Conservation (phyloP, 2,113 vertebrate genomes). For the Lepus timidus region DNA sequence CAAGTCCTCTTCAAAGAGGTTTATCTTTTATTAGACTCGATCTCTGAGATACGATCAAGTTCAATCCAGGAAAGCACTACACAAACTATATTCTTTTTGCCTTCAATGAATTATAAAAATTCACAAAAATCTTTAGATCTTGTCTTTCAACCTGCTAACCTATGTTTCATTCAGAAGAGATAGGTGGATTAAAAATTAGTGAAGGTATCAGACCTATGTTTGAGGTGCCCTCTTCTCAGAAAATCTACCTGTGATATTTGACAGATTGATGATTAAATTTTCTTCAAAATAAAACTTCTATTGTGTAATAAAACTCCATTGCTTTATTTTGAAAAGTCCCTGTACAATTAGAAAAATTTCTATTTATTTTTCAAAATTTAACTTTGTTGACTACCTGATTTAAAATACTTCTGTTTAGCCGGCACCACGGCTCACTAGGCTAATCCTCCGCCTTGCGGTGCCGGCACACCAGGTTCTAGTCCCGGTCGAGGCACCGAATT, state of each 20-base stretch:
- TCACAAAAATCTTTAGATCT: neutral
- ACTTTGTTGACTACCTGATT: slow-evolving; percentile 33
- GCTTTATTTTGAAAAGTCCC: neutral
- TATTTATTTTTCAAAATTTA: slow-evolving; percentile 47
- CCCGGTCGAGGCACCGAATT: too few relatives aligned
- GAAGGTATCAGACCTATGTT: neutral
- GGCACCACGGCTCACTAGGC: too few relatives aligned
- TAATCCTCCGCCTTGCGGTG: too few relatives aligned
- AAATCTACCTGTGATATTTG: neutral
- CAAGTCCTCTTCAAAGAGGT: neutral
- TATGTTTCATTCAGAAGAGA: neutral
- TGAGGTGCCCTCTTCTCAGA: neutral
- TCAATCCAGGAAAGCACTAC: neutral
- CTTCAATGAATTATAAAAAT: neutral
- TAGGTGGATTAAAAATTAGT: neutral
- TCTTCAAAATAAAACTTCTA: neutral
- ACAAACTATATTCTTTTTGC: neutral
- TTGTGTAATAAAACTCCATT: neutral
- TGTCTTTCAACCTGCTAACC: neutral
- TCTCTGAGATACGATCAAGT: neutral
- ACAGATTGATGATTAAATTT: neutral
- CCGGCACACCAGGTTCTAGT: too few relatives aligned
- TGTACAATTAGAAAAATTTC: neutral
- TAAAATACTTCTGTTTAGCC: slow-evolving; percentile 10
- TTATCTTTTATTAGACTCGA: neutral